Evolutionary conservation across 2,113 vertebrate genomes (phyloP).

Genomic region (Mixornis gularis): DNA sequence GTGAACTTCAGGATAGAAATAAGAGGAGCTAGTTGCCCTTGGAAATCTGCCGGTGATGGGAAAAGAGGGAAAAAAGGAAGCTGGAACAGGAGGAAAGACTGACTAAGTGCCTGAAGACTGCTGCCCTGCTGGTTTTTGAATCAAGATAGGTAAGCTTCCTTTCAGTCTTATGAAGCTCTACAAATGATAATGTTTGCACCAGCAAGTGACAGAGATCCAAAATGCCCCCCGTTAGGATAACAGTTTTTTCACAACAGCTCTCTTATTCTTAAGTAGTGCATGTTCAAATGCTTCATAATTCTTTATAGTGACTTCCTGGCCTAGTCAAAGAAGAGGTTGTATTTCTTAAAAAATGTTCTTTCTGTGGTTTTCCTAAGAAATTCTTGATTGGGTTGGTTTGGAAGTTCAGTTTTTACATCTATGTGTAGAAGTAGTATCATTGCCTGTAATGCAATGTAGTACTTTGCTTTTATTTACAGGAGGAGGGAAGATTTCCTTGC

Average conservation of each 20-base stretch:
- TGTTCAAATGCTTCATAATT: background rate
- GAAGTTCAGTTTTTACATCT: background rate
- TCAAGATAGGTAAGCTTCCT: background rate
- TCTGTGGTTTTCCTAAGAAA: constrained; percentile 8
- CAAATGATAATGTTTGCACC: fast-evolving
- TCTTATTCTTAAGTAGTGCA: background rate
- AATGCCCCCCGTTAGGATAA: background rate
- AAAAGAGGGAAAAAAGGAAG: background rate
- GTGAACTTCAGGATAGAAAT: background rate
- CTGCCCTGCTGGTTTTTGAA: background rate
- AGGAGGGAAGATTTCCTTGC: background rate
- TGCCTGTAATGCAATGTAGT: background rate
- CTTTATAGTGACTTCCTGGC: background rate
- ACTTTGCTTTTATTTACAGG: background rate
- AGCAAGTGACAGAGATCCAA: background rate
- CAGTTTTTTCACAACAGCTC: background rate
- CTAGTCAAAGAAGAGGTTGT: background rate
- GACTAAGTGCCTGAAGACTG: background rate
- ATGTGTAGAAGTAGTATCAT: background rate
- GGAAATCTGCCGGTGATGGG: background rate
- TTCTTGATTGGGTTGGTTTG: background rate
- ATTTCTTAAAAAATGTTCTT: background rate
- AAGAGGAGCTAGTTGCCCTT: background rate
- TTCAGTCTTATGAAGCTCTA: background rate
- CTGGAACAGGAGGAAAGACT: background rate